Conservation (phyloP, 2,888 invertebrate genomes). For the Drosophila gaucha region DNA sequence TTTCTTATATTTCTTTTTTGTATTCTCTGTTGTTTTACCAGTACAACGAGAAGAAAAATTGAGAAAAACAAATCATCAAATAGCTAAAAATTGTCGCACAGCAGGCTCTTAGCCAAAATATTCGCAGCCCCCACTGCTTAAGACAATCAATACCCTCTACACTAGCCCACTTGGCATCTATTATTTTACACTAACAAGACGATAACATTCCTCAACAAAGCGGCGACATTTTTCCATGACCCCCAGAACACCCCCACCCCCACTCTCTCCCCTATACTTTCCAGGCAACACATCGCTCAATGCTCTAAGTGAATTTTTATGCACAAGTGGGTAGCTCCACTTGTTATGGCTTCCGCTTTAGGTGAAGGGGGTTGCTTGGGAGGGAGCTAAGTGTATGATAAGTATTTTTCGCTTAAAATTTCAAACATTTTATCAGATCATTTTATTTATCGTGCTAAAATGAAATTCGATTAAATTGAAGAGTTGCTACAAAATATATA, state of each 20-base stretch:
- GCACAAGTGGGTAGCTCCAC: conserved; percentile 41
- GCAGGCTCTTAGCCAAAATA: conserved; percentile 13
- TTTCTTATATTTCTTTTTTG: not conserved
- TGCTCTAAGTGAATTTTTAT: conserved; percentile 60
- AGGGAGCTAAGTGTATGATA: not conserved
- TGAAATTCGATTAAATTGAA: conserved; percentile 3
- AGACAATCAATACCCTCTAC: not conserved
- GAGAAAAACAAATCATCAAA: conserved; percentile 40
- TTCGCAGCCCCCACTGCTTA: not conserved
- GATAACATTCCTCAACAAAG: conserved; percentile 59
- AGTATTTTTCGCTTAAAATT: not conserved
- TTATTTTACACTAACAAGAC: conserved; percentile 75
- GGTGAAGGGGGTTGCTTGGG: not conserved
- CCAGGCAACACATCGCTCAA: conserved; percentile 36
- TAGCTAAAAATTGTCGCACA: conserved; percentile 33
- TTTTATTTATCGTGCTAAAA: not conserved
- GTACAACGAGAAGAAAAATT: conserved; percentile 1
- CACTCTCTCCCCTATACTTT: not conserved
- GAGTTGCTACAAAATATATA: not conserved
- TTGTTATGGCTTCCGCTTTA: conserved; percentile 18
- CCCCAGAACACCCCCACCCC: too few relatives aligned
- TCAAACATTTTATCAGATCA: not conserved
- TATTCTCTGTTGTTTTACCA: conserved; percentile 6
- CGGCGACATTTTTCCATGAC: conserved; percentile 44
- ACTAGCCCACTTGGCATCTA: conserved; percentile 38